Base-by-base conservation (phyloP, 2,888 invertebrate species). In the Oscheius onirici region DNA sequence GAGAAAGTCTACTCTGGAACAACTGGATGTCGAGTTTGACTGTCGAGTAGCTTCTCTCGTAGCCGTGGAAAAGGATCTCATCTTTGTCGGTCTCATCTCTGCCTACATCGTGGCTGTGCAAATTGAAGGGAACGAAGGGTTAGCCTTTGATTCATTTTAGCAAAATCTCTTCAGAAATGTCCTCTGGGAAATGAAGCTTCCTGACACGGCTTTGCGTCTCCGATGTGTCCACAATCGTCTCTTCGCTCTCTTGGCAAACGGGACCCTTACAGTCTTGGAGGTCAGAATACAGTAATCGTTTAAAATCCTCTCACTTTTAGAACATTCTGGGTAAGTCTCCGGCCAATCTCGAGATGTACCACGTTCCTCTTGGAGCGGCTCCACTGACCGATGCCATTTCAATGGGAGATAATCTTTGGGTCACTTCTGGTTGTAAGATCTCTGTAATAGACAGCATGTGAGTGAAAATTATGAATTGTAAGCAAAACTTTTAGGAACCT, bases 191-290 rank as follows among this genome's bases (percentile, higher is more conserved):
- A 81, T 89, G 46, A 87, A 88, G 57, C 84, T 90, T 10, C 88
- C 89, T 74, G 90, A 90, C 78, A 88, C 89, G 2, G 88, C 89
- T 0, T 80, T 90, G 67, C 88, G 88, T 54, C 79, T 90, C 43
- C 86, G 88, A 60, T 87, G 86, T 71, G 84, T 84, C 69, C 86
- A 88, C 20, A 84, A 86, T 28, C 84, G 88, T 51, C 86, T 90
- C 10, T 90, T 89, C 77, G 89, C 89, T 26, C 90, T 88, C 1
- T 83, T 90, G 24, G 90, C 90, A 17, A 90, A 90, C 82, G 90
- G 90, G 11, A 90, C 89, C 0, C 79, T 90, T 11, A 90, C 90
- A 13, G 88, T 90, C 3, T 82, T 90, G 24, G 90, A 90, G 87
- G 90, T 89, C 66, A 34, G n/a, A 10, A 2, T 28, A 55, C 28